Percentiles rank a stretch among this genome's conserved stretches.
These are phyloP conservation scores for Alloplasta piceator DNA, from an alignment of 2,888 invertebrate species.

Conservation along the genomic window DNA sequence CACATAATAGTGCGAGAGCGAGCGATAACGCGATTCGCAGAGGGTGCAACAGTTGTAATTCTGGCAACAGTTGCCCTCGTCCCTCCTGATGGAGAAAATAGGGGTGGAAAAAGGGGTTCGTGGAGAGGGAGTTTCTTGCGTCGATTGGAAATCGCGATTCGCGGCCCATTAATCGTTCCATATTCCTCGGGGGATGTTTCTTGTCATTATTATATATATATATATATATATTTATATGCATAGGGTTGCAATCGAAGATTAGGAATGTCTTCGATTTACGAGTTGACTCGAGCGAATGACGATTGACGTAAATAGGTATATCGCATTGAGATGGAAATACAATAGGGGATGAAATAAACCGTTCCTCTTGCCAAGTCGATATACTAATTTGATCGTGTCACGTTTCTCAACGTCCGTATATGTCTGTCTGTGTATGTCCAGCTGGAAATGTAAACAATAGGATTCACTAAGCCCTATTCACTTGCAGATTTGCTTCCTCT, in stretches of 20 bases:
- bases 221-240: not conserved
- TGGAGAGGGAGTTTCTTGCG: not conserved
- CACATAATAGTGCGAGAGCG: conserved; percentile 43
- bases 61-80: conserved; percentile 60
- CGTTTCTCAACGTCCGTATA: conserved; percentile 29
- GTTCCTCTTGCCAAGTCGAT: conserved; percentile 53
- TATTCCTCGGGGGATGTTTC: conserved; percentile 24
- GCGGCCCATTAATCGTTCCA: conserved; percentile 56
- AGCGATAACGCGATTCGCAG: conserved; percentile 27
- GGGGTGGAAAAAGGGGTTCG: not conserved
- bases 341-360: not conserved
- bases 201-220: conserved; percentile 7
- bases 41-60: conserved; percentile 61
- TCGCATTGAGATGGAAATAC: conserved; percentile 17
- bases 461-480: conserved; percentile 24
- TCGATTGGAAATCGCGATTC: conserved; percentile 37
- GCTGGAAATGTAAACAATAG: conserved; percentile 20
- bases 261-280: conserved; percentile 53
- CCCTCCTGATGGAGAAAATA: not conserved
- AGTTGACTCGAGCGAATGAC: conserved; percentile 36
- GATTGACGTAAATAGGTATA: conserved; percentile 7
- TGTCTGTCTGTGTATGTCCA: conserved; percentile 36
- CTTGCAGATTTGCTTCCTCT: conserved; percentile 50
- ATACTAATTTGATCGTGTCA: conserved; percentile 57
- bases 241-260: not conserved